Evolutionary conservation across 2,888 invertebrate genomes (phyloP).

Genomic region (Fissipunctia ypsillon): DNA sequence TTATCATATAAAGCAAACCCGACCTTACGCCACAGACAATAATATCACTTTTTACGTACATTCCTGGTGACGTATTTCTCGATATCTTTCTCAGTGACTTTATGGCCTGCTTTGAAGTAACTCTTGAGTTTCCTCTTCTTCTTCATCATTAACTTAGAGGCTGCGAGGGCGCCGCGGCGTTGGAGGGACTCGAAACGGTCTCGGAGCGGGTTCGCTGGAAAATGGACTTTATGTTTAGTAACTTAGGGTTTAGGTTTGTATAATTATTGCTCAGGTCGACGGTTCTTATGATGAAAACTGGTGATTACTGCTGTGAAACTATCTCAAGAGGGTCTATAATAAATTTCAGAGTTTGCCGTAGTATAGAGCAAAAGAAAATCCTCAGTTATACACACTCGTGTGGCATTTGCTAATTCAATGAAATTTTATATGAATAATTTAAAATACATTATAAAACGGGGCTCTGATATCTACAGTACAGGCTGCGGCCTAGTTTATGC

Average conservation of each 20-base stretch:
- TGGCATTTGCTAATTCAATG: too few relatives aligned
- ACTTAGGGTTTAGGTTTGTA: neutral
- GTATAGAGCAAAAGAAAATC: too few relatives aligned
- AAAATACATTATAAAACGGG: too few relatives aligned
- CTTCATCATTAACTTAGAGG: constrained; percentile 92
- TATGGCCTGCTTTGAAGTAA: constrained; percentile 91
- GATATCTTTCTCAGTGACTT: constrained; percentile 90
- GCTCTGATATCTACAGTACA: too few relatives aligned
- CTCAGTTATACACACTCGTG: too few relatives aligned
- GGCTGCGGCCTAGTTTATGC: too few relatives aligned
- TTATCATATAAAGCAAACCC: constrained; percentile 21
- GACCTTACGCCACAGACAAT: constrained; percentile 4
- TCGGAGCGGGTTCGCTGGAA: constrained; percentile 93
- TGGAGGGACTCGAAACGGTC: constrained; percentile 97
- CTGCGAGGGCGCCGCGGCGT: constrained; percentile 96
- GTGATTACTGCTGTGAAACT: too few relatives aligned
- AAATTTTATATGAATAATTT: too few relatives aligned
- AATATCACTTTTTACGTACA: constrained; percentile 63
- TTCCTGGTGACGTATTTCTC: constrained; percentile 75
- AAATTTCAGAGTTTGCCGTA: too few relatives aligned
- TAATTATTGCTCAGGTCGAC: too few relatives aligned
- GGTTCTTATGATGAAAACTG: neutral
- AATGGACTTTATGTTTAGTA: constrained; percentile 7
- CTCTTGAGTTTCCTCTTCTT: constrained; percentile 93
- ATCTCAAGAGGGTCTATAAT: too few relatives aligned